These are phyloP conservation scores for Trachelus iudaicus DNA, from an alignment of 2,888 invertebrate genomes.

Conservation along the genomic window DNA sequence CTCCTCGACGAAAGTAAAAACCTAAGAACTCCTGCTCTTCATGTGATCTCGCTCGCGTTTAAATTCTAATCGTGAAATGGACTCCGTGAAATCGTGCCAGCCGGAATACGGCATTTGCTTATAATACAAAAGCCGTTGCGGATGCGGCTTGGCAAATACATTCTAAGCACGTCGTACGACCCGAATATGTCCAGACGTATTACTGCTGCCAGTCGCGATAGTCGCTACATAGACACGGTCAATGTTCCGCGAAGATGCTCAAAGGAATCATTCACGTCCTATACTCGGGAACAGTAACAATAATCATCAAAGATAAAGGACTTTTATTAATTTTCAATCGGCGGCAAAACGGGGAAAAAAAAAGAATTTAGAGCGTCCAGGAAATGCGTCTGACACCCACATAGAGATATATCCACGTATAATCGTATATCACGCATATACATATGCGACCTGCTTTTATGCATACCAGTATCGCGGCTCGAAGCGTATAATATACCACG, in stretches of 20 bases:
- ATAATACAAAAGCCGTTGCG: conserved; percentile 8
- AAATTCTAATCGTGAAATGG: conserved; percentile 40
- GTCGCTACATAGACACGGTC: background rate
- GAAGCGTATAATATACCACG: background rate
- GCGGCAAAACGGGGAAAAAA: accelerated
- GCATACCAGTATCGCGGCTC: background rate
- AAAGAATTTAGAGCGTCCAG: background rate
- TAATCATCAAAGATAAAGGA: background rate
- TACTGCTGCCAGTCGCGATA: background rate
- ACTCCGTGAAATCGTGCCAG: conserved; percentile 28
- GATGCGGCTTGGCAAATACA: conserved; percentile 16
- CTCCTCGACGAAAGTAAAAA: conserved; percentile 36
- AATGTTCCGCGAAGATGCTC: background rate
- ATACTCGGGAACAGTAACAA: background rate
- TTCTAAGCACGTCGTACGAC: conserved; percentile 13
- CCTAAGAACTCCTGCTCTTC: background rate
- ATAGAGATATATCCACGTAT: background rate
- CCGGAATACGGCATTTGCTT: background rate
- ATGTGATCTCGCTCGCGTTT: conserved; percentile 18
- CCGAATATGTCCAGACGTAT: background rate
- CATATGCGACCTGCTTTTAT: background rate
- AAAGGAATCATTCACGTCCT: background rate
- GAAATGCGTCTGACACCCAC: background rate
- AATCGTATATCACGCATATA: background rate
- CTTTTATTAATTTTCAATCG: background rate